Evolutionary conservation across 2,797 vertebrate species (phyloP).

Genomic region (Alouatta caraya): DNA sequence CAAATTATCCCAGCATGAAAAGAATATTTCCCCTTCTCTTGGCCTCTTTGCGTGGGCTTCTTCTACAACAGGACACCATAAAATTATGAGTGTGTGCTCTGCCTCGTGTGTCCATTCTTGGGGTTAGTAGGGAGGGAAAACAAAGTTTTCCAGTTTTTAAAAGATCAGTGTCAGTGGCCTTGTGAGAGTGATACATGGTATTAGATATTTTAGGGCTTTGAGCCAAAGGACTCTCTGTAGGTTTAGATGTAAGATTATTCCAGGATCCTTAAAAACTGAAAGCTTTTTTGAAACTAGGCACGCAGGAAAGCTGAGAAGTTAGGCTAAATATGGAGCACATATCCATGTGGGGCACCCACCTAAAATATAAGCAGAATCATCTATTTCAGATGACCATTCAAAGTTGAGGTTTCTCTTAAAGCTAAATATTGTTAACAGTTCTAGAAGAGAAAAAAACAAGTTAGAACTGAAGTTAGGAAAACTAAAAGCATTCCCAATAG

Average conservation of each 20-base stretch:
- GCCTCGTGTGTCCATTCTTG: neutral
- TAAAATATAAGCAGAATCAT: neutral
- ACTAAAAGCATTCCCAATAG: neutral
- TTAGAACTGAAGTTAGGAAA: neutral
- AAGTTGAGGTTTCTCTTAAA: neutral
- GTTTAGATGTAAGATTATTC: neutral
- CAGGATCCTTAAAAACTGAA: neutral
- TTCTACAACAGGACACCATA: neutral
- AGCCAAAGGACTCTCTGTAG: neutral
- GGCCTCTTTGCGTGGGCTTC: neutral
- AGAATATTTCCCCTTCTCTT: neutral
- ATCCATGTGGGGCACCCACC: neutral
- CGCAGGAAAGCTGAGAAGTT: neutral
- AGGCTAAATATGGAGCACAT: neutral
- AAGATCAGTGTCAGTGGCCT: neutral
- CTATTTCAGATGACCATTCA: neutral
- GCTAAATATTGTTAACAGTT: neutral
- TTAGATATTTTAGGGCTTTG: neutral
- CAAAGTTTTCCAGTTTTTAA: neutral
- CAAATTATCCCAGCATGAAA: constrained; percentile 31
- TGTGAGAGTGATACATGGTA: neutral
- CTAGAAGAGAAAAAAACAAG: neutral
- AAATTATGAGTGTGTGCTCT: neutral
- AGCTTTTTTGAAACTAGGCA: neutral
- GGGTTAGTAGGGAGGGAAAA: neutral